phyloP scores from a whole-genome alignment of 2,888 invertebrate species.

The Drosophila nr. medialis region DNA sequence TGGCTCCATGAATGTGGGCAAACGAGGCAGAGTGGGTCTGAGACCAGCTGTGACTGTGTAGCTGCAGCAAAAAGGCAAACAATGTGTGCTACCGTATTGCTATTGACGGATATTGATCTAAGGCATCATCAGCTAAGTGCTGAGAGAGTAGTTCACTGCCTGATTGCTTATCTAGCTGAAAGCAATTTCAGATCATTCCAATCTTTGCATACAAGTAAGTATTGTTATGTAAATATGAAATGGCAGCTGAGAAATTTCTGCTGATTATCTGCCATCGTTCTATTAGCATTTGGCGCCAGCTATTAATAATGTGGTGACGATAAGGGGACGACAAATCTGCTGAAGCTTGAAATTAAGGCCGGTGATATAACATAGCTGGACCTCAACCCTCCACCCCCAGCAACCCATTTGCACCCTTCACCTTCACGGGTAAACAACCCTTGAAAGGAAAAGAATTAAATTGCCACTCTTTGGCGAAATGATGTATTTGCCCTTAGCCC shows the following conservation, averaged over 20 bases:
- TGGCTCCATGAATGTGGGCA: slow-evolving; percentile 61
- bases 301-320: slow-evolving; percentile 44
- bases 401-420: not conserved
- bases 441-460: slow-evolving; percentile 40
- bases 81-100: slow-evolving; percentile 39
- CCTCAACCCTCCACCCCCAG: not conserved
- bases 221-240: not conserved
- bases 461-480: slow-evolving; percentile 50
- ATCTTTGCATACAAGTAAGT: not conserved
- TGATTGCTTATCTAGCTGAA: slow-evolving; percentile 36
- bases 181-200: slow-evolving; percentile 31
- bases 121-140: slow-evolving; percentile 44
- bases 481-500: slow-evolving; percentile 48
- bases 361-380: slow-evolving; percentile 20
- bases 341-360: slow-evolving; percentile 53
- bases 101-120: slow-evolving; percentile 54
- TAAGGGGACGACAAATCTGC: slow-evolving; percentile 41
- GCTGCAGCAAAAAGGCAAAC: slow-evolving; percentile 41
- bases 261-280: slow-evolving; percentile 2
- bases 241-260: not conserved
- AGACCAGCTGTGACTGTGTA: not conserved
- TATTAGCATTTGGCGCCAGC: slow-evolving; percentile 22
- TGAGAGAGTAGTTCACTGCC: slow-evolving; percentile 11
- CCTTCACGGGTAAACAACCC: slow-evolving; percentile 23
- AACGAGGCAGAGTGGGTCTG: not conserved